These are phyloP conservation scores for Oryzias curvinotus DNA, from an alignment of 2,113 vertebrate genomes.

Conservation along the genomic window DNA sequence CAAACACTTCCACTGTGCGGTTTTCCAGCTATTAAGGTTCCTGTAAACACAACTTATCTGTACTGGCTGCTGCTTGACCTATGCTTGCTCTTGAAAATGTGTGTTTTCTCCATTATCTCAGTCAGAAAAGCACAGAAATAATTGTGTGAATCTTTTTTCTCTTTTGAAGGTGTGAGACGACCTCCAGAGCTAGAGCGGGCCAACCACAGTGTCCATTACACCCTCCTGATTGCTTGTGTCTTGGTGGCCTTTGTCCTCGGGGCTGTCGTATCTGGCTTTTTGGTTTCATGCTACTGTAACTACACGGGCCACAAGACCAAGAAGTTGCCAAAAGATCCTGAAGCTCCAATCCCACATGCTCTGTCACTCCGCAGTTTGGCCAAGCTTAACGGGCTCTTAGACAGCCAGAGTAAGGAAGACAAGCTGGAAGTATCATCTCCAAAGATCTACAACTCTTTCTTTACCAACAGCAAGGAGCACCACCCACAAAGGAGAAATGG, in stretches of 20 bases:
- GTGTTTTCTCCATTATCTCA: conserved; percentile 3
- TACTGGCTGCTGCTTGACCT: conserved; percentile 62
- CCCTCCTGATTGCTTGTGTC: conserved; percentile 83
- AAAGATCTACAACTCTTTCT: conserved; percentile 85
- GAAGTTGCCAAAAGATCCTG: conserved; percentile 80
- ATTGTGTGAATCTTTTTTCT: conserved; percentile 25
- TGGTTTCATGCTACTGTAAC: conserved; percentile 90
- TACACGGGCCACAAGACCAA: conserved; percentile 79
- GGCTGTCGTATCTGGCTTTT: conserved; percentile 85
- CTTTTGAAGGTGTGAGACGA: conserved; percentile 78
- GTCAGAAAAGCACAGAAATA: conserved; percentile 22
- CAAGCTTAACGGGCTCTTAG: conserved; percentile 85
- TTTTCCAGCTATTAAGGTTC: conserved; percentile 41
- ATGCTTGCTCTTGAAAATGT: conserved; percentile 40
- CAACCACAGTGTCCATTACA: conserved; percentile 83
- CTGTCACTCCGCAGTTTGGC: conserved; percentile 87
- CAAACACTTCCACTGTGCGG: conserved; percentile 53
- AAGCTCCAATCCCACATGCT: conserved; percentile 83
- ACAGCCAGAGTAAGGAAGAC: conserved; percentile 80
- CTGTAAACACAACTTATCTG: conserved; percentile 56
- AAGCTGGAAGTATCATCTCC: conserved; percentile 77
- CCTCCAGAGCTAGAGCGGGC: conserved; percentile 76
- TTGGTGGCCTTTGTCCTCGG: conserved; percentile 87
- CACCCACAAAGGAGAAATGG: conserved; percentile 60
- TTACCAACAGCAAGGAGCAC: conserved; percentile 80